These are phyloP conservation scores for Diarsia dahlii DNA, from an alignment of 2,888 invertebrate species.

Conservation along the genomic window DNA sequence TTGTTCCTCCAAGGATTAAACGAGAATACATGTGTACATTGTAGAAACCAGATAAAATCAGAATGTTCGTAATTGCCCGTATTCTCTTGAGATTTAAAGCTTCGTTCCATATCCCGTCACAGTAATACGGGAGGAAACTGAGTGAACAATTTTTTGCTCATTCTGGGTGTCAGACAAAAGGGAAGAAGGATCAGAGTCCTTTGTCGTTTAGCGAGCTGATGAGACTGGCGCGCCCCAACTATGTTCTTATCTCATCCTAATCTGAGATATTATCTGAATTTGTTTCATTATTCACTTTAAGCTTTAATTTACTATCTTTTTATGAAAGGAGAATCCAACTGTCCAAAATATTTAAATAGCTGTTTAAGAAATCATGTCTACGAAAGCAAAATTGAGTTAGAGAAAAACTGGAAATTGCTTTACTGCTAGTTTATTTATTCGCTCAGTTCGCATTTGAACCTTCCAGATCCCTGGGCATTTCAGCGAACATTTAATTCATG, in stretches of 20 bases:
- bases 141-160: slow-evolving; percentile 75
- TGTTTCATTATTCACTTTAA: not conserved
- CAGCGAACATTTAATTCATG: slow-evolving; percentile 56
- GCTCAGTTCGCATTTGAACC: slow-evolving; percentile 30
- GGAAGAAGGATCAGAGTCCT: slow-evolving; percentile 76
- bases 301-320: not conserved
- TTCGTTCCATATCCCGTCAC: slow-evolving; percentile 60
- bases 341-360: not conserved
- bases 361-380: slow-evolving; percentile 8
- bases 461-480: slow-evolving; percentile 44
- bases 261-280: slow-evolving; percentile 38
- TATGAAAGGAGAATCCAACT: not conserved
- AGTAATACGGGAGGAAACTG: slow-evolving; percentile 64
- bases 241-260: slow-evolving; percentile 66
- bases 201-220: slow-evolving; percentile 81
- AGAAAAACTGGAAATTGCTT: slow-evolving; percentile 12
- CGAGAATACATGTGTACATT: slow-evolving; percentile 55
- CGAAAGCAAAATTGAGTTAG: slow-evolving; percentile 24
- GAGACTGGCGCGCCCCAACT: slow-evolving; percentile 68
- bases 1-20: slow-evolving; percentile 49
- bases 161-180: slow-evolving; percentile 75
- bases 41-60: slow-evolving; percentile 67
- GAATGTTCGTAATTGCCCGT: slow-evolving; percentile 67
- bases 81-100: slow-evolving; percentile 67
- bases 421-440: slow-evolving; percentile 38